A percentile compares a stretch with the other conserved stretches of the same genome.
Evolutionary conservation across 2,113 vertebrate species (phyloP).

Genomic region (Dissostichus mawsoni): DNA sequence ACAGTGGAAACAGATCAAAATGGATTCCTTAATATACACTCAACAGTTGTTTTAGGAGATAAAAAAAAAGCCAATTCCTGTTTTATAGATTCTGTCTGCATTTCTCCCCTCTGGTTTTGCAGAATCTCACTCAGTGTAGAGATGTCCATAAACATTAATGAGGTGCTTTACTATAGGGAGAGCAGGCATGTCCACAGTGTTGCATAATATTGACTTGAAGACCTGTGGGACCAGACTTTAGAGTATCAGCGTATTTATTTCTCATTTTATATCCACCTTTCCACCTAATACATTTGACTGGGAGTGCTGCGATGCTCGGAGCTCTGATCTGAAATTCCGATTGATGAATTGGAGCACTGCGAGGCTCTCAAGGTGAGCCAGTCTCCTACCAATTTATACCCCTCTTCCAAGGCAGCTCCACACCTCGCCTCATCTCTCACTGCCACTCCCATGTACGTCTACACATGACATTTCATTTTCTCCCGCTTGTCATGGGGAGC

Average conservation of each 20-base stretch:
- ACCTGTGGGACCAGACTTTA: conserved; percentile 60
- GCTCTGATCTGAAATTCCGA: conserved; percentile 79
- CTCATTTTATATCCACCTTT: conserved; percentile 64
- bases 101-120: conserved; percentile 28
- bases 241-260: conserved; percentile 62
- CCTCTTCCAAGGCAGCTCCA: conserved; percentile 52
- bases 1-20: conserved; percentile 28
- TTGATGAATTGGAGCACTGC: conserved; percentile 73
- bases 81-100: conserved; percentile 37
- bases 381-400: conserved; percentile 61
- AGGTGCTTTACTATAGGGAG: conserved; percentile 40
- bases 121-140: conserved; percentile 17
- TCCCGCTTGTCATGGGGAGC: conserved; percentile 45
- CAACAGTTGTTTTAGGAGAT: not conserved
- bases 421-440: conserved; percentile 62
- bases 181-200: conserved; percentile 41
- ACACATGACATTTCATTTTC: conserved; percentile 61
- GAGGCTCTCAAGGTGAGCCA: conserved; percentile 76
- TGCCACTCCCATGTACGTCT: conserved; percentile 59
- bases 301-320: conserved; percentile 52
- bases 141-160: conserved; percentile 58
- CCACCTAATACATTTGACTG: conserved; percentile 68
- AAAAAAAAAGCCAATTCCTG: no score
- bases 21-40: conserved; percentile 22
- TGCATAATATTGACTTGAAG: conserved; percentile 66